Evolutionary conservation across 2,797 vertebrate species (phyloP), one percentile per base, ranked within the genome.

Genomic region (Euthynnus affinis): DNA sequence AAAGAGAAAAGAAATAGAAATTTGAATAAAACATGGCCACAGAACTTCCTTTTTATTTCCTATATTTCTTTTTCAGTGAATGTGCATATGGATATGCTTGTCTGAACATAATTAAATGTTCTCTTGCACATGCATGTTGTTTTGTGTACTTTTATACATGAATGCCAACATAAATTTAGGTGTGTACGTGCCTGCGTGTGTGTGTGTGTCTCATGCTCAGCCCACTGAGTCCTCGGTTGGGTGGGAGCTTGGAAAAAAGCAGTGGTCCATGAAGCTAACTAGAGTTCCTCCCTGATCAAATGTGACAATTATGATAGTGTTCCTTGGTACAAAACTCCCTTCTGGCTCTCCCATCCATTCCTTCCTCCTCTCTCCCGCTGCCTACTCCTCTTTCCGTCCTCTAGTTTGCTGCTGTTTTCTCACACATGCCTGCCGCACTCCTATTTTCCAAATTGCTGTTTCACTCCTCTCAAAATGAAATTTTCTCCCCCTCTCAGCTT

Each of bases 241-340:
- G 71, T 78, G 78, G 75, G 83, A 83, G 85, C 78, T 66, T 32
- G 46, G 71, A 72, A 84, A 84, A 84, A 88, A 79, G 85, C 89
- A 92, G 65, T 67, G 88, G 88, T 82, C 88, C 90, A 91, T 93
- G 90, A 93, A 92, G 89, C 76, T 78, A 90, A 89, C 88, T 76
- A 82, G 73, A 89, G 73, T 85, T 88, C 85, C 81, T 91, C 84
- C 78, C 81, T 92, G 89, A 93, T 93, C 89, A 93, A 93, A 94
- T 90, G 89, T 93, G 94, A 93, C 91, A 94, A 90, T 93, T 91
- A 89, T 91, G 89, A 92, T 89, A 85, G 89, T 84, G 81, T 83
- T 87, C 74, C 81, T 81, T 74, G 71, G 81, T 88, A 90, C 80
- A 81, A 80, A 88, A 85, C 81, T 91, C 82, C 84, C 87, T 70